These are phyloP conservation scores for Ferrisia virgata DNA, from an alignment of 2,888 invertebrate genomes.

Conservation along the genomic window DNA sequence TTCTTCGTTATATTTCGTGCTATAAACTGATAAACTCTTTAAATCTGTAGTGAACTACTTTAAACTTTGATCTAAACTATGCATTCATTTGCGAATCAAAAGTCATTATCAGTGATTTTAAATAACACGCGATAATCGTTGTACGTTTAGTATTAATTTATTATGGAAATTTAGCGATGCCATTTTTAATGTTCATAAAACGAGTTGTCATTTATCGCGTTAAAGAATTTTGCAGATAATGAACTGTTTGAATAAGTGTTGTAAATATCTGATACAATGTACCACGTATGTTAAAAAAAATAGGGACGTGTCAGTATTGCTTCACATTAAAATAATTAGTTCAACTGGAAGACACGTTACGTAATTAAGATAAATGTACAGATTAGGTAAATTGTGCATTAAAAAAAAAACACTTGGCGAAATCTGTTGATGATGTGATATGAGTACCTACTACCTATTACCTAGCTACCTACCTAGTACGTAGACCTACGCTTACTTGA, in stretches of 20 bases:
- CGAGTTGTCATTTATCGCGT: not conserved
- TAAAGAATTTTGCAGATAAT: too few relatives aligned
- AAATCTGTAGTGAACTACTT: not conserved
- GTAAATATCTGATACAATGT: not conserved
- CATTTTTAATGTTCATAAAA: not conserved
- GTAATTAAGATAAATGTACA: not conserved
- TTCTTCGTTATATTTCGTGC: not conserved
- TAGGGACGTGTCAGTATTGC: too few relatives aligned
- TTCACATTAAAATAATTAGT: too few relatives aligned
- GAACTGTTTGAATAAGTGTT: not conserved
- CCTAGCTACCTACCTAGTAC: too few relatives aligned
- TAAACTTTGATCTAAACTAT: conserved; percentile 19
- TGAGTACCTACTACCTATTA: too few relatives aligned
- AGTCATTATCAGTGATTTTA: conserved; percentile 15
- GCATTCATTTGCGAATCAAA: conserved; percentile 23
- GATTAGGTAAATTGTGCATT: not conserved
- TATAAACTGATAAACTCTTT: not conserved
- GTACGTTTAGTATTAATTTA: not conserved
- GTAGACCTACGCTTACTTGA: too few relatives aligned
- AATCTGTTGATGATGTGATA: too few relatives aligned
- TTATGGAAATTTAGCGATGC: not conserved
- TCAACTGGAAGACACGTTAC: not conserved
- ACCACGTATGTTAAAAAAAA: too few relatives aligned
- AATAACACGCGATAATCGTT: not conserved
- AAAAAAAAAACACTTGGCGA: too few relatives aligned